A percentile compares a stretch with the other conserved stretches of the same genome.
These are phyloP conservation scores for Ictidomys tridecemlineatus DNA, from an alignment of 2,113 vertebrate genomes.

Conservation along the genomic window DNA sequence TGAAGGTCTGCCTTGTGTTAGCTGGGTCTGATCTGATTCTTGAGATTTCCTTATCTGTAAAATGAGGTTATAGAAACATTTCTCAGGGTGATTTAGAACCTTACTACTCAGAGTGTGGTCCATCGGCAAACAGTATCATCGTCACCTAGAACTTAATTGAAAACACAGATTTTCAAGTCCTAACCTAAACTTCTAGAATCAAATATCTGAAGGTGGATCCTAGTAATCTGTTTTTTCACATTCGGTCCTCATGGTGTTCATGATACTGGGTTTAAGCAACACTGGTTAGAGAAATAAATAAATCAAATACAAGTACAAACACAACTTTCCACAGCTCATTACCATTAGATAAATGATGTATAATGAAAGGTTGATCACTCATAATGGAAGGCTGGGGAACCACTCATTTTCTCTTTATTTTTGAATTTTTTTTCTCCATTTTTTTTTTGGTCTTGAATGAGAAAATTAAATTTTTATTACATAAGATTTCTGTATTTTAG, in stretches of 20 bases:
- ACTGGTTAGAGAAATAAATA: background rate
- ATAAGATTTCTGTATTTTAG: background rate
- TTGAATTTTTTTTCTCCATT: background rate
- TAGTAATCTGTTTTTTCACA: background rate
- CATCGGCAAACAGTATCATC: background rate
- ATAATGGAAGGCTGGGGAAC: background rate
- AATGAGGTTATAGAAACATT: background rate
- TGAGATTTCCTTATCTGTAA: background rate
- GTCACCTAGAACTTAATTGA: background rate
- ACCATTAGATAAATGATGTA: background rate
- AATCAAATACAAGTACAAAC: background rate
- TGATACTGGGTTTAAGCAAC: background rate
- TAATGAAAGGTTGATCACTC: background rate
- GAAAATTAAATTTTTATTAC: conserved; percentile 27
- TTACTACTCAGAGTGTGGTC: background rate
- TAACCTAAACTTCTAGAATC: background rate
- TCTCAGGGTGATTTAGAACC: background rate
- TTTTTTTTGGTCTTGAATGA: background rate
- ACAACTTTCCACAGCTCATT: background rate
- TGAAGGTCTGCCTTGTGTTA: background rate
- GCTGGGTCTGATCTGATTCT: background rate
- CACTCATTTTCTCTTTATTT: background rate
- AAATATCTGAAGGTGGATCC: background rate
- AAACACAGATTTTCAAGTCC: background rate
- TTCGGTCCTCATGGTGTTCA: background rate